A percentile compares a stretch with the other conserved stretches of the same genome.
These are phyloP conservation scores for Nyctalus aviator DNA, from an alignment of 2,797 vertebrate species.

Conservation along the genomic window DNA sequence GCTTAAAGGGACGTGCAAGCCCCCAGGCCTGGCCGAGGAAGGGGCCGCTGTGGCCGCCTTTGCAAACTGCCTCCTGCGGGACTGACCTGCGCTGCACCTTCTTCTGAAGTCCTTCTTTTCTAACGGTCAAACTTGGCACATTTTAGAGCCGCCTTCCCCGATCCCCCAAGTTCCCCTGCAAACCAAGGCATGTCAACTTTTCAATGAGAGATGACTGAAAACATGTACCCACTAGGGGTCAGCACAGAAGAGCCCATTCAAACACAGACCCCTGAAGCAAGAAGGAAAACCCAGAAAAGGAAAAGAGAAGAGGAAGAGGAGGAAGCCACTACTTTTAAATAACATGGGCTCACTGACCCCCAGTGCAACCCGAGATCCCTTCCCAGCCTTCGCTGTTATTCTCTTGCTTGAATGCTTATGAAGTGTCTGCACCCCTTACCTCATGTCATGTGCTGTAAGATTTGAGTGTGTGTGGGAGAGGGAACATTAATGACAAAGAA, in stretches of 20 bases:
- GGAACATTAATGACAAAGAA: neutral
- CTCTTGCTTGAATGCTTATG: neutral
- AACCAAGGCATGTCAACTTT: neutral
- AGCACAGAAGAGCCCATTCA: neutral
- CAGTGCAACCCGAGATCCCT: neutral
- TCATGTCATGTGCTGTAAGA: neutral
- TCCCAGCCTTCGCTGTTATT: neutral
- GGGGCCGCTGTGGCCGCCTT: fast-evolving
- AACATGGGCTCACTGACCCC: neutral
- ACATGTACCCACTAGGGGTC: neutral
- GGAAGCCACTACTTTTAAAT: neutral
- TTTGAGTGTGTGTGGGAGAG: neutral
- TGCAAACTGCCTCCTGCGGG: neutral
- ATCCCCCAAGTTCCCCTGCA: neutral
- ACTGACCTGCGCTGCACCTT: neutral
- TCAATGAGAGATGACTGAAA: neutral
- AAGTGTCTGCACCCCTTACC: neutral
- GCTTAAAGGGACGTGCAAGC: neutral
- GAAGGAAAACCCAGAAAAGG: neutral
- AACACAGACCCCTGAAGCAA: neutral
- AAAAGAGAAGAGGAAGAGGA: neutral
- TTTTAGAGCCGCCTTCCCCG: neutral
- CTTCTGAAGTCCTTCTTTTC: neutral
- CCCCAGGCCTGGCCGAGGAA: neutral
- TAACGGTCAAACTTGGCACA: neutral